Evolutionary conservation across 1,140 invertebrate genomes (phyloP).

Genomic region (fruit fly (Drosophila melanogaster)): DNA sequence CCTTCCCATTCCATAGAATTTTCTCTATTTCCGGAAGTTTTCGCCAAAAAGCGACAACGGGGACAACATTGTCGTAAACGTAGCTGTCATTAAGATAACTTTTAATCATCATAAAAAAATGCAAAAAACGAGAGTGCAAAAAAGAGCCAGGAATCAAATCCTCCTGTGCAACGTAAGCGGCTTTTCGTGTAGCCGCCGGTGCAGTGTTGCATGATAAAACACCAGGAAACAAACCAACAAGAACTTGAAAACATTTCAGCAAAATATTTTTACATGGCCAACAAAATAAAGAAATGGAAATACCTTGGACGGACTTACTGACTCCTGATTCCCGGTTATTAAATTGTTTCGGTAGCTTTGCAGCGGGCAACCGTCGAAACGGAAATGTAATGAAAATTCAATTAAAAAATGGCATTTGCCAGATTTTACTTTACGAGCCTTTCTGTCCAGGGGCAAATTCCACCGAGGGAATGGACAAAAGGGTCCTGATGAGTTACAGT

Average conservation of each 20-base stretch:
- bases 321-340: conserved; percentile 60
- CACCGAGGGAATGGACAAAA: conserved; percentile 12
- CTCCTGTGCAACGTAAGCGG: conserved; percentile 68
- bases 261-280: conserved; percentile 46
- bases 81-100: conserved; percentile 79
- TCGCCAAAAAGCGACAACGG: conserved; percentile 42
- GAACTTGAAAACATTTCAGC: conserved; percentile 47
- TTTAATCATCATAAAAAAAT: conserved; percentile 78
- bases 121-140: conserved; percentile 32
- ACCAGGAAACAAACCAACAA: conserved; percentile 20
- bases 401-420: conserved; percentile 81
- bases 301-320: conserved; percentile 53
- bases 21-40: conserved; percentile 18
- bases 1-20: neutral
- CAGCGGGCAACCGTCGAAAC: conserved; percentile 55
- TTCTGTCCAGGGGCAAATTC: conserved; percentile 17
- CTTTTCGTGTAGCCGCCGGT: conserved; percentile 69
- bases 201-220: conserved; percentile 56
- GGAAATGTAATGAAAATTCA: conserved; percentile 83
- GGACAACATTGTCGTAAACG: conserved; percentile 70
- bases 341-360: conserved; percentile 60
- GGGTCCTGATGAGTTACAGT: conserved; percentile 37
- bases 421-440: conserved; percentile 58
- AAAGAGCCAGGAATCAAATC: conserved; percentile 47
- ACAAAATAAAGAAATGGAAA: conserved; percentile 34